phyloP scores from a whole-genome alignment of 2,113 vertebrate species.

The Saguinus midas region DNA sequence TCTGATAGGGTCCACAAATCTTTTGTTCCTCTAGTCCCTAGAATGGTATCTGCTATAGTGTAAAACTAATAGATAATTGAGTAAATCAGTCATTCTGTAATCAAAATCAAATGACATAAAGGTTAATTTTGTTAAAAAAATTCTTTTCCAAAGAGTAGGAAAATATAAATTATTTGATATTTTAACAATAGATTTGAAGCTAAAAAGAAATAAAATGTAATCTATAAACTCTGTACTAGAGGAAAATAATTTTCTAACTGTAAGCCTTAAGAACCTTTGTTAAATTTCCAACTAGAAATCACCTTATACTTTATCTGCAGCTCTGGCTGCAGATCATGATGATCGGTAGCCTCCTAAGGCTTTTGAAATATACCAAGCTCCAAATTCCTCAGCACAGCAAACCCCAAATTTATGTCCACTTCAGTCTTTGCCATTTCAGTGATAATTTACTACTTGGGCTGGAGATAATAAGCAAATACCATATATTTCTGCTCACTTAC shows the following conservation, averaged over 20 bases:
- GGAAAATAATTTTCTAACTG: not conserved
- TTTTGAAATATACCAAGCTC: constrained; percentile 66
- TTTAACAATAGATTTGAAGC: not conserved
- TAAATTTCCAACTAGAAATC: constrained; percentile 46
- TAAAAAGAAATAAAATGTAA: not conserved
- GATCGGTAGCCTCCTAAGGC: constrained; percentile 61
- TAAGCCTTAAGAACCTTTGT: not conserved
- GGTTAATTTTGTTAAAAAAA: not conserved
- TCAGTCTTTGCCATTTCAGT: constrained; percentile 66
- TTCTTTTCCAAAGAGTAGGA: not conserved
- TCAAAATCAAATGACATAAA: not conserved
- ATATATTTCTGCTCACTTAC: constrained; percentile 61
- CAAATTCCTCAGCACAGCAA: constrained; percentile 53
- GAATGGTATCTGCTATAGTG: not conserved
- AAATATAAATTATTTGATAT: not conserved
- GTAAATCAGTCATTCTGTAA: not conserved
- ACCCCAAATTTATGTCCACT: constrained; percentile 74
- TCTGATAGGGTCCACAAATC: fast-evolving
- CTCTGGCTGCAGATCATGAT: constrained; percentile 46
- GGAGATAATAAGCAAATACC: constrained; percentile 72
- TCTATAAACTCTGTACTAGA: not conserved
- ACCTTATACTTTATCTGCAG: constrained; percentile 10
- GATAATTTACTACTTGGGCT: constrained; percentile 57
- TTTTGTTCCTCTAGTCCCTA: not conserved
- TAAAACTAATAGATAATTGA: not conserved